Percentiles rank a stretch among this genome's conserved stretches.
Evolutionary conservation across 2,888 invertebrate species (phyloP).

Genomic region (Nomada fucata): DNA sequence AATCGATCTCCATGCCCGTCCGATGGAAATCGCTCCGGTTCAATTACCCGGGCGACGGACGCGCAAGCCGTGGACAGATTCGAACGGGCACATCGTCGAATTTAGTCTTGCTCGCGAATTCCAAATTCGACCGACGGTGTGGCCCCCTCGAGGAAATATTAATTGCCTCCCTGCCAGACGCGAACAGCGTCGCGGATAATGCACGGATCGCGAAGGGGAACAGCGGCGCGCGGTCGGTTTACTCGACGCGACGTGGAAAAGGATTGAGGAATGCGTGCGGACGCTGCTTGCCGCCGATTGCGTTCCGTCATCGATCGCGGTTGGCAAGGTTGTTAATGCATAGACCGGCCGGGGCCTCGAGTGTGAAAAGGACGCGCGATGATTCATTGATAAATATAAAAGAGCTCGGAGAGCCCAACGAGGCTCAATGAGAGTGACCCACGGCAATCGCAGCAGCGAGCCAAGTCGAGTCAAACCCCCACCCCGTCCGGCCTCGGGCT

Average conservation of each 20-base stretch:
- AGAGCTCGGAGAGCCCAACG: conserved; percentile 23
- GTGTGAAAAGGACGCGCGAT: neutral
- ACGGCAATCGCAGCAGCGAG: conserved; percentile 17
- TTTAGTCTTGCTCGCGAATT: no score
- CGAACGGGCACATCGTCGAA: no score
- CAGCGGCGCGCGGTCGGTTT: no score
- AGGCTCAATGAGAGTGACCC: conserved; percentile 57
- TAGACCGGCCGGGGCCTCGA: neutral
- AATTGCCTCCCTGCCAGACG: no score
- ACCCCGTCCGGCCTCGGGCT: neutral
- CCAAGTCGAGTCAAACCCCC: conserved; percentile 6
- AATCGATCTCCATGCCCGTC: no score
- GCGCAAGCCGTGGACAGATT: no score
- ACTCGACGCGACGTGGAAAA: neutral
- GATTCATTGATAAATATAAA: conserved; percentile 55
- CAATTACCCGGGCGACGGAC: no score
- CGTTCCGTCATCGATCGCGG: neutral
- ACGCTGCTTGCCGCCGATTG: neutral
- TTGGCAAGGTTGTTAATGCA: neutral
- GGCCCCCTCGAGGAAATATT: no score
- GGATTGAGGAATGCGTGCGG: neutral
- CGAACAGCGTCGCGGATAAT: no score
- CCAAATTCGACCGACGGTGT: no score
- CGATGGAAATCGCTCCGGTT: no score
- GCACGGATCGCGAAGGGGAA: no score